Conservation (phyloP, 1,140 invertebrate genomes). For the Brevipalpus yothersi region DNA sequence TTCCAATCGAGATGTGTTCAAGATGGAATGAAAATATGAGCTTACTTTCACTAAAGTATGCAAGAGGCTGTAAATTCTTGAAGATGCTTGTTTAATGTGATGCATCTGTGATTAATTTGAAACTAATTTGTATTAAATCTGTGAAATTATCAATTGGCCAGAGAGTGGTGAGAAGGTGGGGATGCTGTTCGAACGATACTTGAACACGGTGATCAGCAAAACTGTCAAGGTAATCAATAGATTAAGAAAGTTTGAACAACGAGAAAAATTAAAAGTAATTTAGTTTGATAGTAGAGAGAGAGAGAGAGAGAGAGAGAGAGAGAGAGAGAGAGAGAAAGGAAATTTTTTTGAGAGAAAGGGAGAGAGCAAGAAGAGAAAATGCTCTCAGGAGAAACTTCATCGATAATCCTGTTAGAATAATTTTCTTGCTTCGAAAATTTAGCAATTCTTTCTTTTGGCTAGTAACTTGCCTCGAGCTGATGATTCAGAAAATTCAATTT, state of each 20-base stretch:
- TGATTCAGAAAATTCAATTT: too few species aligned
- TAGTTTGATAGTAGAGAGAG: not conserved
- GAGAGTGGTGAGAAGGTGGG: not conserved
- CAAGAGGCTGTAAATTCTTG: constrained; percentile 25
- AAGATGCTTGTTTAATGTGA: not conserved
- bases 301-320: too few species aligned
- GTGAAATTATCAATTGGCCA: too few species aligned
- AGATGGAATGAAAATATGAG: constrained; percentile 12
- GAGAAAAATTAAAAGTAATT: not conserved
- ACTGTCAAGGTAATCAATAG: not conserved
- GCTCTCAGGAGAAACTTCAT: too few species aligned
- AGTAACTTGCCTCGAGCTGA: too few species aligned
- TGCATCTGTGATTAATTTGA: too few species aligned
- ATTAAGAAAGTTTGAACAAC: not conserved
- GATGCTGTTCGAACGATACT: not conserved
- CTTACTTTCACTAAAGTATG: constrained; percentile 34
- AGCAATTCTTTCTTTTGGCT: too few species aligned
- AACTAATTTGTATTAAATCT: too few species aligned
- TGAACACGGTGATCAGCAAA: not conserved
- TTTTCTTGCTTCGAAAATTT: too few species aligned
- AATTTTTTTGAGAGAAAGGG: not conserved
- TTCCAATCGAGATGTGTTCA: not conserved
- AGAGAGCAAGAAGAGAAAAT: too few species aligned
- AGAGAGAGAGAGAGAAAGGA: not conserved
- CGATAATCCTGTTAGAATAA: too few species aligned